A percentile compares a stretch with the other conserved stretches of the same genome.
These are phyloP conservation scores for Hoplostethus atlanticus DNA, from an alignment of 2,797 vertebrate species.

Conservation along the genomic window DNA sequence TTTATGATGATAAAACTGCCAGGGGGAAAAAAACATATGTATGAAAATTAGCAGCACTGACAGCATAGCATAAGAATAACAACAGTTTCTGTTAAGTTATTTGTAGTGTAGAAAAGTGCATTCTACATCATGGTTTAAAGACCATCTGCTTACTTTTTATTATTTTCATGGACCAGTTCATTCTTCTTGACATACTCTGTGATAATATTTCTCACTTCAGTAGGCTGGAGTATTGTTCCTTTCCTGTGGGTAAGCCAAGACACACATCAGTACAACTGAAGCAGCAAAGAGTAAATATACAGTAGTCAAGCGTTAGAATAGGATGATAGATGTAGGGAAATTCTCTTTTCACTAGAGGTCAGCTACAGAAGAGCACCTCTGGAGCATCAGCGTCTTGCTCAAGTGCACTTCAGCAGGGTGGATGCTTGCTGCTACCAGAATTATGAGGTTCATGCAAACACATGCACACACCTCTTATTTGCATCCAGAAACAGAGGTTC, in stretches of 20 bases:
- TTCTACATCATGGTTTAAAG: neutral
- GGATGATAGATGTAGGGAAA: no score
- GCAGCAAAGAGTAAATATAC: neutral
- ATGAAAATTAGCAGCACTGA: neutral
- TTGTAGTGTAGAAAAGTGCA: neutral
- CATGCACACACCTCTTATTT: slow-evolving; percentile 86
- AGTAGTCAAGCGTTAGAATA: neutral
- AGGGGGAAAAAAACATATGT: slow-evolving; percentile 12
- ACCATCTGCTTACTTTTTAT: slow-evolving; percentile 91
- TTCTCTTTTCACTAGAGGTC: slow-evolving; percentile 5
- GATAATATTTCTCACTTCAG: slow-evolving; percentile 89
- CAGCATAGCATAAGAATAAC: neutral
- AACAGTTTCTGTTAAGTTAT: neutral
- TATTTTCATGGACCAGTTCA: slow-evolving; percentile 89
- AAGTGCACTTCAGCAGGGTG: slow-evolving; percentile 31
- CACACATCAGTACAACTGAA: slow-evolving; percentile 1
- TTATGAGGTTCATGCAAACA: neutral
- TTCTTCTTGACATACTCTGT: slow-evolving; percentile 93
- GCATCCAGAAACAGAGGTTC: slow-evolving; percentile 91
- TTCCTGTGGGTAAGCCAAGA: slow-evolving; percentile 83
- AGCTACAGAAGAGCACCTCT: slow-evolving; percentile 15
- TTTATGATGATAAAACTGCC: slow-evolving; percentile 91
- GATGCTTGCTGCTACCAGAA: neutral
- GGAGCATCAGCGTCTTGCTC: slow-evolving; percentile 12
- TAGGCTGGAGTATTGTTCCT: slow-evolving; percentile 87